Conservation (phyloP, 2,888 invertebrate species). For the Megalurothrips usitatus region DNA sequence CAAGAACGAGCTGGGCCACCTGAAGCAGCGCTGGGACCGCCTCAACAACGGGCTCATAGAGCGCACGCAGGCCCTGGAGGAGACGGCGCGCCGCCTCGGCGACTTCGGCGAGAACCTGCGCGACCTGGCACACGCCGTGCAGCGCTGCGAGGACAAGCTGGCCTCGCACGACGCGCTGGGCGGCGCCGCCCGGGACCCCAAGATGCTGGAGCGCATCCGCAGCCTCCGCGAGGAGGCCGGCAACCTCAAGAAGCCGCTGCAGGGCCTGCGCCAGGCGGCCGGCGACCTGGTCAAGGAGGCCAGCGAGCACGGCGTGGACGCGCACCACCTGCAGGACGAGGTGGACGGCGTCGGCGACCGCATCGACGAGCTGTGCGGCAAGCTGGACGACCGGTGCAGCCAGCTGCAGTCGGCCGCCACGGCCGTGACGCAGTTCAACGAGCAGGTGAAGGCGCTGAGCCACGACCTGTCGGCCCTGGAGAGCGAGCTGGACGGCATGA, state of each 20-base stretch:
- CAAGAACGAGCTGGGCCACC: slow-evolving; percentile 69
- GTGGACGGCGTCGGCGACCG: slow-evolving; percentile 71
- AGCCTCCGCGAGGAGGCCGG: slow-evolving; percentile 74
- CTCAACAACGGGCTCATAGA: slow-evolving; percentile 78
- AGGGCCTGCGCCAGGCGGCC: slow-evolving; percentile 61
- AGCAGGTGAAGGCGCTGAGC: slow-evolving; percentile 73
- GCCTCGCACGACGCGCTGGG: slow-evolving; percentile 68
- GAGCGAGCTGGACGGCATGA: slow-evolving; percentile 76
- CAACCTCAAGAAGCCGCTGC: slow-evolving; percentile 69
- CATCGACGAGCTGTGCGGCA: slow-evolving; percentile 68
- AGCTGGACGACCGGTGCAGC: slow-evolving; percentile 72
- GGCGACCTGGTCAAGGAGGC: slow-evolving; percentile 74
- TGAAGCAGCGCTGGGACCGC: slow-evolving; percentile 87
- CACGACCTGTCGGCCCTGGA: slow-evolving; percentile 76
- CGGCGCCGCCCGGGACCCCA: slow-evolving; percentile 73
- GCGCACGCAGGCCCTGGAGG: slow-evolving; percentile 75
- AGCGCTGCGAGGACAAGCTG: slow-evolving; percentile 82
- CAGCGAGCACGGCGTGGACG: slow-evolving; percentile 69
- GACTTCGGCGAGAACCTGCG: slow-evolving; percentile 81
- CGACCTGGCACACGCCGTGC: slow-evolving; percentile 77
- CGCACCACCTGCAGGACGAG: slow-evolving; percentile 70
- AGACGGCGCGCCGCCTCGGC: slow-evolving; percentile 71
- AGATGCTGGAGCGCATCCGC: slow-evolving; percentile 73
- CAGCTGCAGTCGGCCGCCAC: slow-evolving; percentile 80
- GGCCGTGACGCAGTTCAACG: slow-evolving; percentile 82